phyloP scores from a whole-genome alignment of 2,113 vertebrate species.

The Urocolius indicus region DNA sequence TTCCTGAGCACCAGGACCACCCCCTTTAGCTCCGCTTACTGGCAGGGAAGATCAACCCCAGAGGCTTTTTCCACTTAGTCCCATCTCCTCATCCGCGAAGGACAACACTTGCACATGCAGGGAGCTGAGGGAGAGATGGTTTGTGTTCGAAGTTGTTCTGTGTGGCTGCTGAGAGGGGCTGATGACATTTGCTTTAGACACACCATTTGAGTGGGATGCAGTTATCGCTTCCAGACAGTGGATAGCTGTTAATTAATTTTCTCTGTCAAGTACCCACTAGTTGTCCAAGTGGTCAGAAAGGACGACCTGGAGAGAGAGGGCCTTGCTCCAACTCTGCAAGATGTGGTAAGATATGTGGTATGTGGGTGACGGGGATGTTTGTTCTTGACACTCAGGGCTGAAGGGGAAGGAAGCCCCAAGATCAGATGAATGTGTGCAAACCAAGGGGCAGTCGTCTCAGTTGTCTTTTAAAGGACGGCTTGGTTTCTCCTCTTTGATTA shows the following conservation, averaged over 20 bases:
- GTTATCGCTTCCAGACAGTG: not conserved
- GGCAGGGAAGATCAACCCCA: not conserved
- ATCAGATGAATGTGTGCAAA: not conserved
- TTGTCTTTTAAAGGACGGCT: not conserved
- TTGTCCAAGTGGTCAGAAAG: not conserved
- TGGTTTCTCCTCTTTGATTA: not conserved
- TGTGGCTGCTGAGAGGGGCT: not conserved
- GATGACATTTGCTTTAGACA: not conserved
- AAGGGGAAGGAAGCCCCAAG: not conserved
- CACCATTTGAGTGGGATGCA: not conserved
- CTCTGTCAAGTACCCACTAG: not conserved
- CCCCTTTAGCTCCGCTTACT: not conserved
- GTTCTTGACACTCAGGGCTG: not conserved
- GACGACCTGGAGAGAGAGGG: not conserved
- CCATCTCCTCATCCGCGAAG: not conserved
- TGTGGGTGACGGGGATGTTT: no score
- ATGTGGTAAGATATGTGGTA: no score
- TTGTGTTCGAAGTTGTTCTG: not conserved
- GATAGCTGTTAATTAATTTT: not conserved
- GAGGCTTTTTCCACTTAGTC: not conserved
- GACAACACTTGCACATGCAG: not conserved
- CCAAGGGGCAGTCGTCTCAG: not conserved
- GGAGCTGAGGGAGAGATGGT: not conserved
- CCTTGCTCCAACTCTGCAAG: not conserved
- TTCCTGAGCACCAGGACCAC: not conserved